These are phyloP conservation scores for Aix galericulata DNA, from an alignment of 2,113 vertebrate species.

Conservation along the genomic window DNA sequence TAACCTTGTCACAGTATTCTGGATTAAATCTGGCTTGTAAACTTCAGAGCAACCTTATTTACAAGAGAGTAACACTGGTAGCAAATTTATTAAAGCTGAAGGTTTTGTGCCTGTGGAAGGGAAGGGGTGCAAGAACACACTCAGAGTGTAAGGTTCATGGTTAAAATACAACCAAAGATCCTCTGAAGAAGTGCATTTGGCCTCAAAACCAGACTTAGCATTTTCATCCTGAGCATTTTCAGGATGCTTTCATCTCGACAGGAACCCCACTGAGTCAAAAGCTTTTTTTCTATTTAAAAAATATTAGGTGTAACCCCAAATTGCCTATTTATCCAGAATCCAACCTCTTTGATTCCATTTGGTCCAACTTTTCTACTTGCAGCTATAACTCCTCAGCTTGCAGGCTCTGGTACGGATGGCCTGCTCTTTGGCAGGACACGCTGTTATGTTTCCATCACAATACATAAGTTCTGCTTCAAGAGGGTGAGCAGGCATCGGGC, in stretches of 20 bases:
- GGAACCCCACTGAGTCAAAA: neutral
- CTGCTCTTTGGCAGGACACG: constrained; percentile 53
- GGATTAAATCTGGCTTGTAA: neutral
- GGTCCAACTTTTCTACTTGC: neutral
- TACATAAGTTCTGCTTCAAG: constrained; percentile 25
- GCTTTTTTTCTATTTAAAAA: neutral
- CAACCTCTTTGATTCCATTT: neutral
- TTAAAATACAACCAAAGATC: neutral
- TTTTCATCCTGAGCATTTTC: neutral
- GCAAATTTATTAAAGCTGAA: neutral
- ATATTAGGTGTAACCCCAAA: neutral
- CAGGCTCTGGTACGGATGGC: constrained; percentile 14
- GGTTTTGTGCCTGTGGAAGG: neutral
- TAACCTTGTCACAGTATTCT: neutral
- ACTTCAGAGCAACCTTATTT: neutral
- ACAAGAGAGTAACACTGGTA: neutral
- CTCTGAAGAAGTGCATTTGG: neutral
- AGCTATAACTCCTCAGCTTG: neutral
- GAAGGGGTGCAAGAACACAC: neutral
- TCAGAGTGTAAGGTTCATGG: neutral
- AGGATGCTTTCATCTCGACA: neutral
- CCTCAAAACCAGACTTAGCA: neutral
- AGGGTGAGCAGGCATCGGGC: constrained; percentile 52
- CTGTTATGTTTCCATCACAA: constrained; percentile 55
- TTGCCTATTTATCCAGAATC: neutral